Evolutionary conservation across 2,113 vertebrate genomes (phyloP).

Genomic region (Amphiprion ocellaris): DNA sequence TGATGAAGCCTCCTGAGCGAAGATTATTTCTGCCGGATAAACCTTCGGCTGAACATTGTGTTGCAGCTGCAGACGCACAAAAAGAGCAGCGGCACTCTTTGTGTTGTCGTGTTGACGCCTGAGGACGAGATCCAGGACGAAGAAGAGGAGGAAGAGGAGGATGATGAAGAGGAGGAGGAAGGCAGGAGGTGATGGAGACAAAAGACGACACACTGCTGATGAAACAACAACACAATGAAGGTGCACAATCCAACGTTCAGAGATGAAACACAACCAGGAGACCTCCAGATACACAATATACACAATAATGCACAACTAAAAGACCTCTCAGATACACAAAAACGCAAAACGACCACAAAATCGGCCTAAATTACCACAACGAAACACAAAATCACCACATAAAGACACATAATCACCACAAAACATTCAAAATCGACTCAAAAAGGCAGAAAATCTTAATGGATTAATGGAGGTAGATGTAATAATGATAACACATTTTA

Average conservation of each 20-base stretch:
- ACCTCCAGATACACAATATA: neutral
- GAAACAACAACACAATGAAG: conserved; percentile 19
- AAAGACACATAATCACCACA: no score
- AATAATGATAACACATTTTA: no score
- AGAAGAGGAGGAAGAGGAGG: conserved; percentile 16
- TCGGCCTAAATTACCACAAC: no score
- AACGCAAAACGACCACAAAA: no score
- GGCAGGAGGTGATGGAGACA: conserved; percentile 39
- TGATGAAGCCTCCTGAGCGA: no score
- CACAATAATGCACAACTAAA: no score
- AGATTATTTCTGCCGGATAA: conserved; percentile 32
- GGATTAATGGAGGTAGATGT: no score
- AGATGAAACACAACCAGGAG: neutral
- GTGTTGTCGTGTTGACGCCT: conserved; percentile 50
- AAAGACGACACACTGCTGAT: conserved; percentile 11
- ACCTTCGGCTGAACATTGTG: conserved; percentile 8
- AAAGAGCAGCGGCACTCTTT: conserved; percentile 20
- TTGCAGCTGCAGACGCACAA: conserved; percentile 9
- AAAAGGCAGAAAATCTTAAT: no score
- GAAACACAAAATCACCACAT: no score
- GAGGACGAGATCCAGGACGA: conserved; percentile 41
- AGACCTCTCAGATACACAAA: no score
- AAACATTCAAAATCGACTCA: no score
- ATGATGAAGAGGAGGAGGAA: conserved; percentile 26
- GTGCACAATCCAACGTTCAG: conserved; percentile 8